Evolutionary conservation across 2,113 vertebrate species (phyloP), one percentile per base, ranked within the genome.

Genomic region (Anarrhichthys ocellatus): DNA sequence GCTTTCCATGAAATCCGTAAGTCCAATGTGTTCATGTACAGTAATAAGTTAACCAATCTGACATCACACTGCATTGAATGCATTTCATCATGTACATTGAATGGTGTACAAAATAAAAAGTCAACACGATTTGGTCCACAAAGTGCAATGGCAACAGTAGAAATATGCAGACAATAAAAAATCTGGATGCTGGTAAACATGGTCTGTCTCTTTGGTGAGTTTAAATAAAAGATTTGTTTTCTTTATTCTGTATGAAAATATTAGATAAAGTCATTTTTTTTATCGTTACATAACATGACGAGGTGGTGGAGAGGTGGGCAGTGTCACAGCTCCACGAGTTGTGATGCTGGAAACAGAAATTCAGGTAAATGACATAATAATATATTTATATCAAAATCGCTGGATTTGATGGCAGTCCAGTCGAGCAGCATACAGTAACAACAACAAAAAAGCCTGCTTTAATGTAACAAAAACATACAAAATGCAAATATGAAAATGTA

Each of bases 201-300:
- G 64, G 48, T 79, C 78, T n/a, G 11, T 84, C 73, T 92, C 89
- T 92, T 92, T 92, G 91, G 92, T 87, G 92, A 84, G 32, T 87
- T 80, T 69, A 18, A 89, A 87, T 18, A 67, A 71, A 86, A 75
- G 1, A 54, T 50, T 42, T 36, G 10, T 59, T 73, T 77, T 71
- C 11, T 46, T 64, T 29, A 48, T 75, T 54, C 24, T 58, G 6
- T 77, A 82, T 83, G 44, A 84, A 83, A 73, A 82, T 68, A 85
- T 54, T 69, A 64, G 52, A 13, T 63, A 9, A 73, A 46, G 59
- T 18, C 36, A 6, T 64, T 72, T 73, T 20, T 13, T 44, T 44
- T 1, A 27, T 38, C 14, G 48, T 65, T 58, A 44, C 58, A 48
- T 34, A 42, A 56, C 32, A 46, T 48, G 32, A 42, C 11, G n/a